These are phyloP conservation scores for Nasonovia ribisnigri DNA, from an alignment of 2,888 invertebrate genomes.

Conservation along the genomic window DNA sequence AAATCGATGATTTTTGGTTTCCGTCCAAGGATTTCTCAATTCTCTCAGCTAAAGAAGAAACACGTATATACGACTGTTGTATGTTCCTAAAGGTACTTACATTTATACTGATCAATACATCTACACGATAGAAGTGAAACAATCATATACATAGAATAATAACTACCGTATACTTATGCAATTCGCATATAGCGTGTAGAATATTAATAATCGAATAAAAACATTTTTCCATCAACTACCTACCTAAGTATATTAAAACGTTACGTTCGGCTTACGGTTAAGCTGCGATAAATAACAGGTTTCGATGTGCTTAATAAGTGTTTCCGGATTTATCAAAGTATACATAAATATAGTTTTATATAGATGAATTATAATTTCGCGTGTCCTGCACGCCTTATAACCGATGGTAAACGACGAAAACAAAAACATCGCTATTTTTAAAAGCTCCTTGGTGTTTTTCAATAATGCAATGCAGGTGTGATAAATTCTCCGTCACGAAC, in stretches of 20 bases:
- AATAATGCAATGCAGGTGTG: neutral
- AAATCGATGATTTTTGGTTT: neutral
- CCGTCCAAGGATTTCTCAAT: neutral
- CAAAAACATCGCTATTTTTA: neutral
- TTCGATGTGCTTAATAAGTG: constrained; percentile 26
- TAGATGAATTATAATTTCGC: constrained; percentile 16
- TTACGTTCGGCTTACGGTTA: constrained; percentile 29
- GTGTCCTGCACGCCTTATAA: constrained; percentile 16
- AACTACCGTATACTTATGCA: neutral
- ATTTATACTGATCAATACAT: neutral
- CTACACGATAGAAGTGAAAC: neutral
- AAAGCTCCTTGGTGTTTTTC: neutral
- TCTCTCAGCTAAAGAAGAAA: neutral
- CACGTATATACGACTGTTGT: neutral
- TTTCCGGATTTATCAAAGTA: constrained; percentile 14
- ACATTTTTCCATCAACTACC: neutral
- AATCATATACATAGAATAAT: neutral
- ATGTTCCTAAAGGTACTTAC: neutral
- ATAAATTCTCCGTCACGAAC: neutral
- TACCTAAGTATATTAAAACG: constrained; percentile 2
- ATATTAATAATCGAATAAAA: constrained; percentile 24
- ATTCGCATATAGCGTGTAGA: neutral
- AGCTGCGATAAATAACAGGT: constrained; percentile 38
- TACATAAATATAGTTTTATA: neutral
- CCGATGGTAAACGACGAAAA: neutral